Percentiles rank a stretch among this genome's conserved stretches.
phyloP scores from a whole-genome alignment of 2,888 invertebrate species.

The Xylota sylvarum region DNA sequence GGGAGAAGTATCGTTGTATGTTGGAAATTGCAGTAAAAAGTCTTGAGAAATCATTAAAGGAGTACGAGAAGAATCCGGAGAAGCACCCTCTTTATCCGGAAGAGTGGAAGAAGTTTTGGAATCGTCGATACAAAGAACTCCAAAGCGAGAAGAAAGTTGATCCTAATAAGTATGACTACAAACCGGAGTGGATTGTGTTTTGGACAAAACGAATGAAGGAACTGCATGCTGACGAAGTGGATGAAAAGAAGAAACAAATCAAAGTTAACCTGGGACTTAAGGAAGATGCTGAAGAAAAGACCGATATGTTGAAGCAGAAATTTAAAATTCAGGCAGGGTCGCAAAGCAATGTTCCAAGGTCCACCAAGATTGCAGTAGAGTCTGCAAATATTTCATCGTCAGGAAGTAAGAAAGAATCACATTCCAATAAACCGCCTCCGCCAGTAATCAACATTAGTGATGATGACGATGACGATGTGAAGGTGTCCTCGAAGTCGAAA shows the following conservation, averaged over 20 bases:
- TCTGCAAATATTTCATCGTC: conserved; percentile 14
- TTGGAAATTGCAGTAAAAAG: conserved; percentile 84
- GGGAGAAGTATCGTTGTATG: conserved; percentile 86
- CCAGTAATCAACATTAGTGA: conserved; percentile 83
- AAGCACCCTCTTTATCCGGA: conserved; percentile 95
- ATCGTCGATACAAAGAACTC: conserved; percentile 91
- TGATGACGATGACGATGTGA: conserved; percentile 79
- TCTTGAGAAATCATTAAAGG: conserved; percentile 88
- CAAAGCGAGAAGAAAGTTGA: conserved; percentile 88
- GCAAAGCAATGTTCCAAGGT: conserved; percentile 7
- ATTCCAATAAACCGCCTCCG: conserved; percentile 3
- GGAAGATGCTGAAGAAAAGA: conserved; percentile 84
- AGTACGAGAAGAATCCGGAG: conserved; percentile 93
- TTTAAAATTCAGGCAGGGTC: conserved; percentile 80
- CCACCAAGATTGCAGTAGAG: conserved; percentile 44
- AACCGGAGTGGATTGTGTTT: conserved; percentile 94
- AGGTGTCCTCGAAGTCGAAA: conserved; percentile 26
- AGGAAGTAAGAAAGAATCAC: conserved; percentile 20
- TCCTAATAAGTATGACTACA: conserved; percentile 92
- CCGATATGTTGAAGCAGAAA: conserved; percentile 83
- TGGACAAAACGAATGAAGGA: conserved; percentile 94
- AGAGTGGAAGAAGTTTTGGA: conserved; percentile 97
- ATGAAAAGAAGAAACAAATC: conserved; percentile 88
- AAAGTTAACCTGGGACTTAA: conserved; percentile 87
- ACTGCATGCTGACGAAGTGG: conserved; percentile 89